Evolutionary conservation across 2,888 invertebrate genomes (phyloP), one percentile per base, ranked within the genome.

Genomic region (Drosophila pseudotakahashii): DNA sequence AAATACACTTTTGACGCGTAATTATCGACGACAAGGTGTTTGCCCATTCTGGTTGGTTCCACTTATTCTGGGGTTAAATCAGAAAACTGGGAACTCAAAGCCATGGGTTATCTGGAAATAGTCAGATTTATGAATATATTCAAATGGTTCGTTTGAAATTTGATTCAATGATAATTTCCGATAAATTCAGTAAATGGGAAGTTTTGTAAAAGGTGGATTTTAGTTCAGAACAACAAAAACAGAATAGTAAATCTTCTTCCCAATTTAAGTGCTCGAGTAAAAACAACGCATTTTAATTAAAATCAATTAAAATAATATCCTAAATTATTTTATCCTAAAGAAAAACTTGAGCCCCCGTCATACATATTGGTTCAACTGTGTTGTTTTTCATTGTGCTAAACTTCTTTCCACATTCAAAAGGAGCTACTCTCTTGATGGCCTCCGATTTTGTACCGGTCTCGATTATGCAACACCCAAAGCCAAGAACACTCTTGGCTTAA

Each of bases 401-500:
- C 6, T 14, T 14, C 7, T 42, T 42, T 16, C 16, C 41, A 23
- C 42, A 44, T 3, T 26, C n/a, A 13, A n/a, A 26, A 45, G 10
- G 23, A n/a, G 34, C 54, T 9, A 36, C 36, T 62, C 14, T 44
- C 41, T n/a, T 14, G n/a, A 26, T 26, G 64, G 37, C 16, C 52
- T 52, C 23, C 2, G 37, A 34, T 16, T 26, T 37, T 34, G 23
- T 16, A 26, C 11, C 16, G 14, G 23, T 45, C 26, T 34, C n/a
- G 39, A 71, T 71, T 71, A 57, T 71, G 71, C 71, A 71, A 72
- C 48, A 39, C 26, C 59, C 72, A 57, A 68, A 76, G 53, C 60
- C 57, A 60, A 78, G 48, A 68, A 34, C 63, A 50, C 54, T 42
- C 45, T 60, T 45, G 59, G 74, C 76, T 47, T 39, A 72, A 69